Evolutionary conservation across 2,113 vertebrate species (phyloP), one percentile per base, ranked within the genome.

Genomic region (Semnornis frantzii): DNA sequence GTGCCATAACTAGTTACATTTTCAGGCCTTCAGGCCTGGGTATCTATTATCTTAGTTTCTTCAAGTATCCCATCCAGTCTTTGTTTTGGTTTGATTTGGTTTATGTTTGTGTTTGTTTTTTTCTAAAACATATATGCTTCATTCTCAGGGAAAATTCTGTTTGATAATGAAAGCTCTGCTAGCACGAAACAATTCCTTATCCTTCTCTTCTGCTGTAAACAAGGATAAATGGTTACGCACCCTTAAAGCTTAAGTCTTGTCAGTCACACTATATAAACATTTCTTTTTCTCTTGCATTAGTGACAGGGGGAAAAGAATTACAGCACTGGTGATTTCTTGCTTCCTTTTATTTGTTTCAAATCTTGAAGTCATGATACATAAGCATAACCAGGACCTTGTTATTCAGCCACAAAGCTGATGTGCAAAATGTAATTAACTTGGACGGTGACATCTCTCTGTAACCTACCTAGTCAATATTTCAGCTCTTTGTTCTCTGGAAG

Each of bases 381-480:
- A 94, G 62, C 68, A 64, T 66, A 82, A 78, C 75, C 46, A 80
- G 82, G 31, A 79, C 85, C 87, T 73, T 75, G 57, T 68, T 79
- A 87, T 83, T 64, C 85, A 85, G 37, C 11, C 2, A 0, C 65
- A 85, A 94, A 91, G 42, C 46, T 77, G 85, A 85, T 30, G 33
- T 77, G 77, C 54, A 74, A 92, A 92, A 82, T 33, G 24, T 77
- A 93, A 95, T 94, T 92, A 92, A 68, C 72, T 89, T 89, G 78
- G 64, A 85, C 4, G 8, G 62, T 88, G 73, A 75, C 80, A 68
- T 64, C 57, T 71, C 58, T 78, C 69, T 74, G 81, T 87, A 93
- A 89, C 87, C 70, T 85, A 71, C n/a, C 42, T 65, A 39, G 77
- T 82, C 60, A 81, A 23, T 83, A 63, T 15, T 11, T 60, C 44